These are phyloP conservation scores for Glaucomys volans DNA, from an alignment of 2,113 vertebrate species.

Conservation along the genomic window DNA sequence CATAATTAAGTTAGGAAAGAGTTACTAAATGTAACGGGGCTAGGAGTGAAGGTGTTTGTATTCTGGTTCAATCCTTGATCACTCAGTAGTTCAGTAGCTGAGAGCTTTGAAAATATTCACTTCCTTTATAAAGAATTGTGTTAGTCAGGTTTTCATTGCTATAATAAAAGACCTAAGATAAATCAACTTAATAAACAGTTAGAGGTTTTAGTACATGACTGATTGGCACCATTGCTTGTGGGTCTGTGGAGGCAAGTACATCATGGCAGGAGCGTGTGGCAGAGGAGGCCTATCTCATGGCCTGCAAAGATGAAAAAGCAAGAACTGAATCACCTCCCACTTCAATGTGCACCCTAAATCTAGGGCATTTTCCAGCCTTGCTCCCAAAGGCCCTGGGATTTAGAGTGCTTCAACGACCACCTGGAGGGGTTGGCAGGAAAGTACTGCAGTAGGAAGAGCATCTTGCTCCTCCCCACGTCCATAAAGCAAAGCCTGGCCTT, in stretches of 20 bases:
- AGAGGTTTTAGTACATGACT: background rate
- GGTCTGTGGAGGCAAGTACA: rapidly evolving
- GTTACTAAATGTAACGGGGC: background rate
- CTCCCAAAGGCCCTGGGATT: too few species aligned
- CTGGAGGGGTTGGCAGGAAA: background rate
- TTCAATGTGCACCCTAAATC: background rate
- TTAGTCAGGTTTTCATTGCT: background rate
- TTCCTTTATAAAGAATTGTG: background rate
- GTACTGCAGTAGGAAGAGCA: background rate
- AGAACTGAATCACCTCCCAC: background rate
- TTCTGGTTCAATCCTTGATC: background rate
- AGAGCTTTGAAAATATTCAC: background rate
- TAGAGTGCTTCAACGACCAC: background rate
- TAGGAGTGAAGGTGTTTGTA: background rate
- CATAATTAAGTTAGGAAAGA: background rate
- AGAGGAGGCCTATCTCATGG: background rate
- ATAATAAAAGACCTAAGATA: background rate
- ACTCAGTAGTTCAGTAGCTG: background rate
- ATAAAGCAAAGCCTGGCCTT: background rate
- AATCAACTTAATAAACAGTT: background rate
- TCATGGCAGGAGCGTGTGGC: background rate
- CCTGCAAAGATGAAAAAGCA: background rate
- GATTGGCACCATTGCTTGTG: background rate
- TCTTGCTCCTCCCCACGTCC: background rate
- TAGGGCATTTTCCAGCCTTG: background rate